These are phyloP conservation scores for Ophioderma brevispina DNA, from an alignment of 35 echinoderm and acorn worm genomes.

Conservation along the genomic window DNA sequence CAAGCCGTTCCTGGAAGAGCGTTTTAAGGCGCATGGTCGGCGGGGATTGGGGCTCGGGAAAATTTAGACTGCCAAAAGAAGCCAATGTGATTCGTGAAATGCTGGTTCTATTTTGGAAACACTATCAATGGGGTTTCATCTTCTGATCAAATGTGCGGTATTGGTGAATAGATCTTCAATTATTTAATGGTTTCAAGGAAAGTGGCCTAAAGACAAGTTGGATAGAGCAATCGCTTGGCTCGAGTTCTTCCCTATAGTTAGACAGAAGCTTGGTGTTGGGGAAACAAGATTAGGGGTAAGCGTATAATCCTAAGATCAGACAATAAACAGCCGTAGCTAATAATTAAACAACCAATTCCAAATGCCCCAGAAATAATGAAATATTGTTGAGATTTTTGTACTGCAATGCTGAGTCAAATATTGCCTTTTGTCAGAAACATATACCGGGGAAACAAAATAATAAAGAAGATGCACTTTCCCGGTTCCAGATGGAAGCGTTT, in stretches of 20 bases:
- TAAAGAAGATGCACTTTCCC: not conserved
- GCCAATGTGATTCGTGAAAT: constrained; percentile 14
- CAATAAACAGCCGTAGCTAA: constrained; percentile 4
- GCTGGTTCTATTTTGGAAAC: constrained; percentile 9
- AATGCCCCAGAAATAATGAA: not conserved
- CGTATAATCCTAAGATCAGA: not conserved
- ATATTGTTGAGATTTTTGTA: not conserved
- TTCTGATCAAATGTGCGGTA: not conserved
- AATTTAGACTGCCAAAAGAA: not conserved
- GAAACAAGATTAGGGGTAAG: not conserved
- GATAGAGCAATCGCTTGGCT: constrained; percentile 14
- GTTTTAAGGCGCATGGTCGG: too few relatives aligned
- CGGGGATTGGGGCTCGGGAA: not conserved
- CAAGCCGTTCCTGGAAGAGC: too few relatives aligned
- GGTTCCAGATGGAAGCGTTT: not conserved
- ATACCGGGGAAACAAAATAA: not conserved
- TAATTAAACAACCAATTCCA: not conserved
- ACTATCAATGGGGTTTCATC: not conserved
- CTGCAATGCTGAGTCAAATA: not conserved
- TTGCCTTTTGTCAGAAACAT: not conserved
- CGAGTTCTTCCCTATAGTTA: constrained; percentile 30
- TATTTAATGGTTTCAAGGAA: not conserved
- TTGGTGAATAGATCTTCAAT: not conserved
- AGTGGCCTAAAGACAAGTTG: not conserved
- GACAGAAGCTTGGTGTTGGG: constrained; percentile 10